Evolutionary conservation across 2,797 vertebrate genomes (phyloP).

Genomic region (Crocidura indochinensis): DNA sequence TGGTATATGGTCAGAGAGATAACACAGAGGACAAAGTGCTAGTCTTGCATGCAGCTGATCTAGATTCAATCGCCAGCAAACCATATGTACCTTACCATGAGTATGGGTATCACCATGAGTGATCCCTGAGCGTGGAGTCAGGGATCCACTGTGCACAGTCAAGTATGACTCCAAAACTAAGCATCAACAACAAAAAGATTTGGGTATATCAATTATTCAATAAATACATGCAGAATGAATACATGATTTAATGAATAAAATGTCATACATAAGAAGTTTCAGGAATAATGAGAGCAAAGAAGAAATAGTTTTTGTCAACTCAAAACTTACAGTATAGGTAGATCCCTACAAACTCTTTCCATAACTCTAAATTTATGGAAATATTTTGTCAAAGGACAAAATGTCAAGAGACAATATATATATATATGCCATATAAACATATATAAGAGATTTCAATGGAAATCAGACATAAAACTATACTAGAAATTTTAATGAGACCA

Average conservation of each 20-base stretch:
- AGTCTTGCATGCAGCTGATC: too few species aligned
- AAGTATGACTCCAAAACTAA: too few species aligned
- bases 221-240: neutral
- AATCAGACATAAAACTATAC: neutral
- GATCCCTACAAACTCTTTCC: neutral
- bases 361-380: neutral
- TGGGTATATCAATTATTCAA: neutral
- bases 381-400: conserved; percentile 20
- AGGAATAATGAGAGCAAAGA: neutral
- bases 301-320: conserved; percentile 28
- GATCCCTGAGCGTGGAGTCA: too few species aligned
- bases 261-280: neutral
- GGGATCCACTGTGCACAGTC: too few species aligned
- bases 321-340: neutral
- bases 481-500: neutral
- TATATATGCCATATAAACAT: too few species aligned
- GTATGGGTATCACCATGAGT: too few species aligned
- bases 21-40: too few species aligned
- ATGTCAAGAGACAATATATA: neutral
- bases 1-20: too few species aligned
- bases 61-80: too few species aligned
- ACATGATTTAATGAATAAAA: neutral
- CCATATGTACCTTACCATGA: too few species aligned
- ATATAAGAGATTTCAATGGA: neutral
- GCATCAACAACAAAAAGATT: neutral